Conservation (phyloP, 1,140 invertebrate species). For the Metopolophium dirhodum region DNA sequence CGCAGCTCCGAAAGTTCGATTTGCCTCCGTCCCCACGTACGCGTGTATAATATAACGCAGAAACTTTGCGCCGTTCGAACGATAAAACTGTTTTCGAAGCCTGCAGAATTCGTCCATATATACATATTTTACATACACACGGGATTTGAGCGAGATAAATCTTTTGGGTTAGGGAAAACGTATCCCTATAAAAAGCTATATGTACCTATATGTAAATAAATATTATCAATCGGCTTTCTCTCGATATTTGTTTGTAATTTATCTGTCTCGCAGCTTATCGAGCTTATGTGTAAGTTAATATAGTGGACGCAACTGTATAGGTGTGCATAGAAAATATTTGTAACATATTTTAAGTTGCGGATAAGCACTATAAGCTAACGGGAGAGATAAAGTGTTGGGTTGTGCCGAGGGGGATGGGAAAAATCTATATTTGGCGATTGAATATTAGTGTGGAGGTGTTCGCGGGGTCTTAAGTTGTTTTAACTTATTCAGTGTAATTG, state of each 20-base stretch:
- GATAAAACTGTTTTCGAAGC: slow-evolving; percentile 6
- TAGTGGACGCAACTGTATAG: too few species aligned
- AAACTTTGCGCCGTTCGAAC: not conserved
- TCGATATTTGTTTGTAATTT: not conserved
- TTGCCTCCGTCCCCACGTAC: too few species aligned
- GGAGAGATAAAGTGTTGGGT: not conserved
- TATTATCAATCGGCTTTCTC: not conserved
- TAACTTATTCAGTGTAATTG: too few species aligned
- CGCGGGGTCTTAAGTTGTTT: too few species aligned
- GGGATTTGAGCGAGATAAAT: not conserved
- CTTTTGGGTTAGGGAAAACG: not conserved
- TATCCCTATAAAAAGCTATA: not conserved
- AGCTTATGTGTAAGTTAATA: not conserved
- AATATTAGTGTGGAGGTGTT: too few species aligned
- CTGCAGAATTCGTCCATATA: not conserved
- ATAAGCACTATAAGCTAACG: not conserved
- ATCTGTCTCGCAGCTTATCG: not conserved
- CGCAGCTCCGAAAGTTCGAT: not conserved
- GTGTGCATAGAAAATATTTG: not conserved
- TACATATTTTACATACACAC: not conserved
- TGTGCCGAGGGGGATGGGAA: not conserved
- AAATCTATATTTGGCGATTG: too few species aligned
- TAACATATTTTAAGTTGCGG: not conserved
- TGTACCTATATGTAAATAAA: not conserved
- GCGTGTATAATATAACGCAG: not conserved